Evolutionary conservation across 1,140 invertebrate genomes (phyloP), one percentile per base, ranked within the genome.

Genomic region (Listronotus oregonensis): DNA sequence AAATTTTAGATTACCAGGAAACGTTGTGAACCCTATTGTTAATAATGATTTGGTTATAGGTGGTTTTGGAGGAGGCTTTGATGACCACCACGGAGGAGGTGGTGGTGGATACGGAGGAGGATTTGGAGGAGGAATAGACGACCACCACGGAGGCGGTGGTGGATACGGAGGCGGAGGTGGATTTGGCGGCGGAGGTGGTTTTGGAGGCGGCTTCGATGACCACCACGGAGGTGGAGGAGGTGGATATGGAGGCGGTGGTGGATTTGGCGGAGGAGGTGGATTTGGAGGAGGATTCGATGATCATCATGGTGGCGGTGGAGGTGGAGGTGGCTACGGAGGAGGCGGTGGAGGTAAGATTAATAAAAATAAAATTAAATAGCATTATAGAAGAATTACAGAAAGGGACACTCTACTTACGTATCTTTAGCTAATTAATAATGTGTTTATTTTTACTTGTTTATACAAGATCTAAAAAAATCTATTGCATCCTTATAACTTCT

Each of bases 311-410:
- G 57, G 40, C 31, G 51, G 42, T 12, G 63, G 64, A 49, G 49
- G 56, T 21, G 58, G 59, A 34, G 56, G 56, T 11, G 54, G 43
- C 15, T 39, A 40, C 7, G 54, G 60, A 49, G 49, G 55, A 5
- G 62, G 62, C 9, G 68, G 68, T 21, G 68, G 68, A 27, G 70
- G 68, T 21, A 62, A 57, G 7, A 66, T 66, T 1, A 68, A 68
- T n/a, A 66, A 66, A 34, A 47, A 50, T 31, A 67, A 68, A 71
- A 68, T 68, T 32, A 59, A 60, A 6, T 59, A 65, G 10, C 42
- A 54, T 15, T 52, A 59, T 40, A 51, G 18, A 40, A 51, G 68
- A 34, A 44, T 64, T n/a, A n/a, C n/a, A n/a, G n/a, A n/a, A n/a
- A 12, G 66, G 64, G 39, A 47, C 37, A 12, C 9, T 34, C 9